Percentiles rank a stretch among this genome's conserved stretches.
Conservation (phyloP, 2,888 invertebrate species). For the Stomorhina lunata region DNA sequence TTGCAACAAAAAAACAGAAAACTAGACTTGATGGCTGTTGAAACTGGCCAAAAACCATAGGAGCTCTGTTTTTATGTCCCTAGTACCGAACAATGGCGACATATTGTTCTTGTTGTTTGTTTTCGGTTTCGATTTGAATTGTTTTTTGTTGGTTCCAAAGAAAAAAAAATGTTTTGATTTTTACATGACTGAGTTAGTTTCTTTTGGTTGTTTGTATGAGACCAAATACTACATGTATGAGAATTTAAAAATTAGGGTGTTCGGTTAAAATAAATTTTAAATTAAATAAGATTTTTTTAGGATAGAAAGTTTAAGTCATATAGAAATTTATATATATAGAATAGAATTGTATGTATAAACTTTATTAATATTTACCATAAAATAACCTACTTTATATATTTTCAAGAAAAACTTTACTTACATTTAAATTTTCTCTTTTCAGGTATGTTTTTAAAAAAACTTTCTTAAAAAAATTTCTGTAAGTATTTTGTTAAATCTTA, state of each 20-base stretch:
- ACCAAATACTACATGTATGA: not conserved
- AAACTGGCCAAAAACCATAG: slow-evolving; percentile 1
- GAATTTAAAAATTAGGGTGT: not conserved
- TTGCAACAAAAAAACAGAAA: not conserved
- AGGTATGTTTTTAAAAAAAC: too few relatives aligned
- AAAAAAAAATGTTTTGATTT: slow-evolving; percentile 7
- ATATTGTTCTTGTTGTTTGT: slow-evolving; percentile 18
- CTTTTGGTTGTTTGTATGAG: not conserved
- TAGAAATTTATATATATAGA: too few relatives aligned
- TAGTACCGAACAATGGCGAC: slow-evolving; percentile 8
- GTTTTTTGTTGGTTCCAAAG: slow-evolving; percentile 3
- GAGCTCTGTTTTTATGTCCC: slow-evolving; percentile 45
- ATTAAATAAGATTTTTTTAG: too few relatives aligned
- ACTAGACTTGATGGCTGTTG: not conserved
- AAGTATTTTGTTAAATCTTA: too few relatives aligned
- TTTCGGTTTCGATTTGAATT: not conserved
- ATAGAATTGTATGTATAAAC: too few relatives aligned
- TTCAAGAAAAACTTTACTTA: too few relatives aligned
- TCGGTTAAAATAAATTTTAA: not conserved
- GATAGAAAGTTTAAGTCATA: too few relatives aligned
- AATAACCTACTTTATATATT: too few relatives aligned
- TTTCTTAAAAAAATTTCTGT: too few relatives aligned
- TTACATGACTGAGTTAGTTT: slow-evolving; percentile 15
- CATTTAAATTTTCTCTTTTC: too few relatives aligned
- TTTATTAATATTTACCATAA: too few relatives aligned